phyloP scores from a whole-genome alignment of 2,888 invertebrate genomes.

The Synanthedon vespiformis region DNA sequence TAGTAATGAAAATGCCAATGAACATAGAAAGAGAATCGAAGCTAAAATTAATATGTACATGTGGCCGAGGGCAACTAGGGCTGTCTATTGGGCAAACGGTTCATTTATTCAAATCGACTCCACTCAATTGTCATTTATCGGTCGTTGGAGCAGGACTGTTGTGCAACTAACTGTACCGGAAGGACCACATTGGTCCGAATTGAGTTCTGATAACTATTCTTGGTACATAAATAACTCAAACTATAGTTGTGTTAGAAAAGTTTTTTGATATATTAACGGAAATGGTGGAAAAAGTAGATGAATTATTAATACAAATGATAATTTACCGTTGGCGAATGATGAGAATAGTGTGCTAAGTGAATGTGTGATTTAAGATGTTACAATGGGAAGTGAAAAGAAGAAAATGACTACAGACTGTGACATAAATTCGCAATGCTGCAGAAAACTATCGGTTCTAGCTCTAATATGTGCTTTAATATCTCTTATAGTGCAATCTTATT shows the following conservation, averaged over 20 bases:
- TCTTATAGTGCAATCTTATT: constrained; percentile 43
- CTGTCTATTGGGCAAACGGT: constrained; percentile 56
- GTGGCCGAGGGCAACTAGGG: constrained; percentile 1
- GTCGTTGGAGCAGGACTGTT: constrained; percentile 41
- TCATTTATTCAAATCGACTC: constrained; percentile 33
- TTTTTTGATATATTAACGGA: no score
- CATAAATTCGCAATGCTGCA: constrained; percentile 28
- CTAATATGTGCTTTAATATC: constrained; percentile 45
- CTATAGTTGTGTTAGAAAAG: no score
- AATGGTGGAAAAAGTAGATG: no score
- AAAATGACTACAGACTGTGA: constrained; percentile 14
- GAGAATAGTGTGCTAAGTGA: no score
- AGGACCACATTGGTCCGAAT: constrained; percentile 49
- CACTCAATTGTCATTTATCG: constrained; percentile 38
- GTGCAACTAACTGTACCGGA: constrained; percentile 55
- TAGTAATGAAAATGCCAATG: neutral
- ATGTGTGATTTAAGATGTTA: constrained; percentile 11
- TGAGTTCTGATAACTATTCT: constrained; percentile 10
- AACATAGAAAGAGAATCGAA: no score
- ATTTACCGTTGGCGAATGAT: no score
- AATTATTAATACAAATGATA: no score
- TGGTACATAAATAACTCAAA: no score
- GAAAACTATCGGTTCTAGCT: constrained; percentile 42
- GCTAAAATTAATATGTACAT: neutral
- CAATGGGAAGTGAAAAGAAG: constrained; percentile 6